Percentiles rank a stretch among this genome's conserved stretches.
phyloP scores from a whole-genome alignment of 2,888 invertebrate genomes.

The Lamellibrachia columna region DNA sequence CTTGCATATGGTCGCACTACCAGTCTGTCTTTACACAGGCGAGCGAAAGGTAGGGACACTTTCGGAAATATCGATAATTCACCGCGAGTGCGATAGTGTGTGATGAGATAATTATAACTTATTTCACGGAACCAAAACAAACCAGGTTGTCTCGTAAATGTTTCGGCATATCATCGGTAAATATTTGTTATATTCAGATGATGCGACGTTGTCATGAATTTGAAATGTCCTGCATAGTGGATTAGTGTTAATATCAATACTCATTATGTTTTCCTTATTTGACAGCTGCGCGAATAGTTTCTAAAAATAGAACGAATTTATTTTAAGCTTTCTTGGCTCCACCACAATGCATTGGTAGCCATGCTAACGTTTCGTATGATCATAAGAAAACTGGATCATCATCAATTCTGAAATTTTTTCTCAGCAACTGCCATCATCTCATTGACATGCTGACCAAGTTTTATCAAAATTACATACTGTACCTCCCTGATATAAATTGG shows the following conservation, averaged over 20 bases:
- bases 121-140: not conserved
- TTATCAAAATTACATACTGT: too few species aligned
- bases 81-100: not conserved
- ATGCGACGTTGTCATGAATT: not conserved
- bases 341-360: not conserved
- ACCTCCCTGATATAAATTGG: too few species aligned
- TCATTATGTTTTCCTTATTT: not conserved
- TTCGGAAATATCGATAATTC: conserved; percentile 8
- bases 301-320: not conserved
- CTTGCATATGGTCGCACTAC: conserved; percentile 4
- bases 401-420: too few species aligned
- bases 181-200: not conserved
- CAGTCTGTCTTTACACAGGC: not conserved
- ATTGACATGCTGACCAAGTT: too few species aligned
- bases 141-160: not conserved
- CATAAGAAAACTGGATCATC: too few species aligned
- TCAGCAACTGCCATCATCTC: too few species aligned
- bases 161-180: not conserved
- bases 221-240: not conserved
- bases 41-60: conserved; percentile 12
- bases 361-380: too few species aligned
- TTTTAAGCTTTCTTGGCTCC: conserved; percentile 3
- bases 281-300: not conserved
- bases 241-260: not conserved
- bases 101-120: not conserved